phyloP scores from a whole-genome alignment of 2,797 vertebrate species.

The Typhlichthys eigenmanni region DNA sequence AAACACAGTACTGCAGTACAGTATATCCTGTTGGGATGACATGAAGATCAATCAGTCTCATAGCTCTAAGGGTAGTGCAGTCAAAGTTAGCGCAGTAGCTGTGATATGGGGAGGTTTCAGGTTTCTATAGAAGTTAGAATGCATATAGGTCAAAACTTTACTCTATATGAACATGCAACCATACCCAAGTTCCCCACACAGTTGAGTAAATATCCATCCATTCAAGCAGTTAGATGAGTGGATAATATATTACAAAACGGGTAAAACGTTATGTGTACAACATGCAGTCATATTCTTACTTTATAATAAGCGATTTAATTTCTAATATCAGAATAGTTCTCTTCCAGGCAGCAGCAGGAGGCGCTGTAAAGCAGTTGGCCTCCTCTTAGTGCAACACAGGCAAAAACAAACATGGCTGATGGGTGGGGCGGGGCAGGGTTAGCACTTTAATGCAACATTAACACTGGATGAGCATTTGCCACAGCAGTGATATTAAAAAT shows the following conservation, averaged over 20 bases:
- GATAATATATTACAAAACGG: constrained; percentile 16
- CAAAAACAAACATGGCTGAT: constrained; percentile 79
- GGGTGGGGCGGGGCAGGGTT: constrained; percentile 48
- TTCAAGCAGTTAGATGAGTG: too few species aligned
- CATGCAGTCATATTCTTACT: constrained; percentile 54
- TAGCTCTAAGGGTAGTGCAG: constrained; percentile 27
- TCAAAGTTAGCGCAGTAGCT: constrained; percentile 34
- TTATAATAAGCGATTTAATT: constrained; percentile 60
- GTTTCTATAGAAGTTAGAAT: background rate
- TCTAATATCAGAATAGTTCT: constrained; percentile 54
- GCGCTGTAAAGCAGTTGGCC: constrained; percentile 78
- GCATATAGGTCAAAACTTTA: too few species aligned
- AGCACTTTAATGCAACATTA: constrained; percentile 62
- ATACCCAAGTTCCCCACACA: too few species aligned
- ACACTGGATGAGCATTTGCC: constrained; percentile 47
- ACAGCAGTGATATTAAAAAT: constrained; percentile 55
- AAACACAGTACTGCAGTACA: constrained; percentile 34
- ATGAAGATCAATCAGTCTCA: constrained; percentile 31
- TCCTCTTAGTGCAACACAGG: constrained; percentile 71
- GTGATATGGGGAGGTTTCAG: constrained; percentile 18
- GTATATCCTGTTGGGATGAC: constrained; percentile 29
- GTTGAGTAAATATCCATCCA: too few species aligned
- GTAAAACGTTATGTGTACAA: constrained; percentile 45
- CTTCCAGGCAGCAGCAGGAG: constrained; percentile 69
- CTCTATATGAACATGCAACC: too few species aligned